phyloP scores from a whole-genome alignment of 2,888 invertebrate genomes.

The Stomorhina lunata region DNA sequence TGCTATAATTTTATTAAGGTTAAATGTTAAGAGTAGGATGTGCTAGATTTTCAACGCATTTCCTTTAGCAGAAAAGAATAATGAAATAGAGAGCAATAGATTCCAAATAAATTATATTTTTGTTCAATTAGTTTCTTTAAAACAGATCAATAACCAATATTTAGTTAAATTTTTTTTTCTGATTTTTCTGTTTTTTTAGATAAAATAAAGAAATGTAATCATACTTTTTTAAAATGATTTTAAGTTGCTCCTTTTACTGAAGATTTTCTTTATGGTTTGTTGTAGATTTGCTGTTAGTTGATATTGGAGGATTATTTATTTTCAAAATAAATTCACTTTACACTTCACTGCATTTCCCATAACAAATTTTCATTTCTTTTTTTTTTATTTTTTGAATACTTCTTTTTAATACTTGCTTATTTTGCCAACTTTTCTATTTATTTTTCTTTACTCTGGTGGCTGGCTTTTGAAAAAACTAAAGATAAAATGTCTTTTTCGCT shows the following conservation, averaged over 20 bases:
- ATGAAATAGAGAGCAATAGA: not conserved
- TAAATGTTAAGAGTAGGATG: constrained; percentile 28
- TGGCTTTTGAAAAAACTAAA: constrained; percentile 32
- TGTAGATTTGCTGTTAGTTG: not conserved
- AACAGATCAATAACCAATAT: not conserved
- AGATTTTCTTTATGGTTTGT: not conserved
- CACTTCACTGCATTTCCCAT: constrained; percentile 61
- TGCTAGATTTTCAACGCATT: constrained; percentile 24
- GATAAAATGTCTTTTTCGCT: constrained; percentile 35
- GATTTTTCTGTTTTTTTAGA: not conserved
- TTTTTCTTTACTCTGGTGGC: constrained; percentile 23
- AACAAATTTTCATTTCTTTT: constrained; percentile 39
- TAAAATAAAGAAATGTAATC: not conserved
- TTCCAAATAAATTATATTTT: not conserved
- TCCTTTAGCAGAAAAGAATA: not conserved
- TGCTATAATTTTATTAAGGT: constrained; percentile 23
- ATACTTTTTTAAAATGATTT: constrained; percentile 10
- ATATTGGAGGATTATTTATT: constrained; percentile 43
- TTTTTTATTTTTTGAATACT: not conserved
- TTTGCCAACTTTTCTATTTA: constrained; percentile 56
- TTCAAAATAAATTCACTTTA: constrained; percentile 61
- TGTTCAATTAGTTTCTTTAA: not conserved
- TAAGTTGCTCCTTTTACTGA: not conserved
- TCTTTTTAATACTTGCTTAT: not conserved
- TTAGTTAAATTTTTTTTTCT: not conserved